These are phyloP conservation scores for Erpobdella octoculata DNA, from an alignment of 2,888 invertebrate species.

Conservation along the genomic window DNA sequence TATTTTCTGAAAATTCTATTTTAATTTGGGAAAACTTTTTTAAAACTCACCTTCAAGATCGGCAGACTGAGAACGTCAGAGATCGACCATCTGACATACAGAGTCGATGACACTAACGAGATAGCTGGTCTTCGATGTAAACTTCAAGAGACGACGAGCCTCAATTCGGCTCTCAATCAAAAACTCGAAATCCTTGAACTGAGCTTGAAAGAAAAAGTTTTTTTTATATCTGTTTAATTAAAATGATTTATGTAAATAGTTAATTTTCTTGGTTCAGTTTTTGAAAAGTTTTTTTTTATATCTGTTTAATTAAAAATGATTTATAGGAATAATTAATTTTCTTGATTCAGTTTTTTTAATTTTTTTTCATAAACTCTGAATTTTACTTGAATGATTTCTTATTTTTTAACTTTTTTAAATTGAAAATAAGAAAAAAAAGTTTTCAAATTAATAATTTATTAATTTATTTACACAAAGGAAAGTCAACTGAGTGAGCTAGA, in stretches of 20 bases:
- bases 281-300: background rate
- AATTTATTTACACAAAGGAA: too few species aligned
- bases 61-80: background rate
- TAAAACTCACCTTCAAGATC: background rate
- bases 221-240: too few species aligned
- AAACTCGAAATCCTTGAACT: background rate
- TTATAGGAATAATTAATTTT: background rate
- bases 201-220: too few species aligned
- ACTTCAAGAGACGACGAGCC: too few species aligned
- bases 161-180: too few species aligned
- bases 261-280: background rate
- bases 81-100: background rate
- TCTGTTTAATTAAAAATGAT: background rate
- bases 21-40: background rate
- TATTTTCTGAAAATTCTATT: background rate
- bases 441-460: too few species aligned
- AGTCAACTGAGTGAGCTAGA: too few species aligned
- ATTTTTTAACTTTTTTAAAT: background rate
- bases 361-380: too few species aligned
- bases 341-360: background rate
- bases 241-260: background rate
- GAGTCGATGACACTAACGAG: background rate
- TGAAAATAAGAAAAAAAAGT: background rate
- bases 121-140: too few species aligned
- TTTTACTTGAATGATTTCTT: too few species aligned